Base-by-base conservation (phyloP, 2,888 invertebrate genomes). In the Conchocele bisecta region DNA sequence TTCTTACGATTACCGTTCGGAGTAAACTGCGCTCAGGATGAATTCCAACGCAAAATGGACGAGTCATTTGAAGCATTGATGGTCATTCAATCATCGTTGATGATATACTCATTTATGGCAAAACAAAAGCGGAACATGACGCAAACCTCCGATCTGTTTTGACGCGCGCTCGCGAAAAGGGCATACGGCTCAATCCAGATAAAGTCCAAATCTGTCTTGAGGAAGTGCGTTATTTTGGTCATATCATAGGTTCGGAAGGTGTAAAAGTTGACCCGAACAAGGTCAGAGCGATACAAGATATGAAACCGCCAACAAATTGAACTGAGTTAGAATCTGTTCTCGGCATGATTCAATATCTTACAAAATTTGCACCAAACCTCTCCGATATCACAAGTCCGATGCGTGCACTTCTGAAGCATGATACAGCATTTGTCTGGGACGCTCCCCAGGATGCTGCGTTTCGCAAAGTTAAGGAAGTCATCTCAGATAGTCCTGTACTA, bases 1-100 rank as follows among this genome's bases (percentile, higher is more conserved):
- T 68, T 75, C 76, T 26, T 64, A 15, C 22, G 79, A 20, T 24
- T 79, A 24, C 75, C 78, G 1, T 73, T 75, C 48, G 75, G 75
- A 5, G 48, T 72, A 17, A 44, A 26, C 1, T 53, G 37, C 17
- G 39, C 69, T 4, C 54, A 44, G 13, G 69, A 80, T 15, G 48
- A 66, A 7, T 73, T 73, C 28, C 53, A 73, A 22, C 31, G 46
- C 31, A 53, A 64, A 37, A 26, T 57, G n/a, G 37, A 63, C 39
- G 57, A 74, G 35, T 33, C 39, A 2, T 66, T 70, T 41, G 66
- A 65, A n/a, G 67, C 58, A 13, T 15, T 74, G 42, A 6, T 31
- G 24, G 74, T 66, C 1, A 50, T 75, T 7, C 29, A 17, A 24
- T 13, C 56, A 70, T 66, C 17, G 58, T 71, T 28, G 39, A 50